Conservation (phyloP, 2,113 vertebrate species). For the Gorsachius goisagi region DNA sequence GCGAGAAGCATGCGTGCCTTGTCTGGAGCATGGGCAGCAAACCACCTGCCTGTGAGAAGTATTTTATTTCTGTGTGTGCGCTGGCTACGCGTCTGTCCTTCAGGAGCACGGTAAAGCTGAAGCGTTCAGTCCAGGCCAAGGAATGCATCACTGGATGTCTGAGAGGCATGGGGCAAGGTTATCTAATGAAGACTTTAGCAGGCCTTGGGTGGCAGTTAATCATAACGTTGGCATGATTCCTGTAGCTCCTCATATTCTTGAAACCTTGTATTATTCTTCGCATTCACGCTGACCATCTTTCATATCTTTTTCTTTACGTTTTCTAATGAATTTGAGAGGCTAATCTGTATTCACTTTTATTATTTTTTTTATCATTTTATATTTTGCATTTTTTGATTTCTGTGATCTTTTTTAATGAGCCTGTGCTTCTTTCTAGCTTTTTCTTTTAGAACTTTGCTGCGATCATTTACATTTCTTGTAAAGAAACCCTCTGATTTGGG, state of each 20-base stretch:
- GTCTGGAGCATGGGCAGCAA: background rate
- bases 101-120: accelerated
- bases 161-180: background rate
- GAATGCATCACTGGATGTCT: accelerated
- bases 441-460: background rate
- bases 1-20: accelerated
- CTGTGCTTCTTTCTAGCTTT: background rate
- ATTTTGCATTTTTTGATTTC: background rate
- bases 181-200: background rate
- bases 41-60: background rate
- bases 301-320: background rate
- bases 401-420: background rate
- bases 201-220: background rate
- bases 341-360: background rate
- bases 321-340: background rate
- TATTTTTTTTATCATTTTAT: background rate
- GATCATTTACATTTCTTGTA: background rate
- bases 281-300: background rate
- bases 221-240: background rate
- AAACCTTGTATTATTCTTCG: background rate
- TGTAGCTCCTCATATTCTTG: background rate
- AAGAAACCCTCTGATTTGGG: background rate
- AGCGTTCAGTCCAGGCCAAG: background rate
- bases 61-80: accelerated
- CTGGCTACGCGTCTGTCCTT: background rate